Conservation (phyloP, 2,888 invertebrate genomes). For the Antheraea assamensis region DNA sequence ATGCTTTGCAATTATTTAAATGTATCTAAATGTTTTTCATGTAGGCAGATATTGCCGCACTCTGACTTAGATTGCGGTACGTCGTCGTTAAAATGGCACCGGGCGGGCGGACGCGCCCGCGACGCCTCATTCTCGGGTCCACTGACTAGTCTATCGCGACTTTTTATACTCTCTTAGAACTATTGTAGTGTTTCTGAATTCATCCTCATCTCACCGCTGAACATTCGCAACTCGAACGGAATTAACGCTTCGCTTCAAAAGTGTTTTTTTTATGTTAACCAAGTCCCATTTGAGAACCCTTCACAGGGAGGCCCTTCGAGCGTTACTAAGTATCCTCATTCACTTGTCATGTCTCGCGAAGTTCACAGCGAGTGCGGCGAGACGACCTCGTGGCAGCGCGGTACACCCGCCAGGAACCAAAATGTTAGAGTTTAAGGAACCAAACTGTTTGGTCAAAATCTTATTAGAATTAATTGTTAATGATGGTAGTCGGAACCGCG, state of each 20-base stretch:
- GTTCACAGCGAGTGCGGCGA: constrained; percentile 37
- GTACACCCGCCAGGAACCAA: constrained; percentile 12
- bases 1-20: constrained; percentile 95
- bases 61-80: constrained; percentile 55
- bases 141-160: constrained; percentile 74
- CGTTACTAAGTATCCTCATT: constrained; percentile 65
- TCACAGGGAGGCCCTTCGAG: constrained; percentile 50
- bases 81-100: constrained; percentile 49
- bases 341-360: constrained; percentile 56
- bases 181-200: constrained; percentile 64
- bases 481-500: constrained; percentile 21
- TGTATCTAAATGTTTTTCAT: constrained; percentile 83
- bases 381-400: constrained; percentile 29
- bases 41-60: constrained; percentile 70
- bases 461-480: constrained; percentile 8
- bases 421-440: constrained; percentile 24
- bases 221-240: constrained; percentile 46
- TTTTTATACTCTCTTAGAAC: constrained; percentile 75
- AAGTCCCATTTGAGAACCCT: constrained; percentile 25
- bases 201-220: constrained; percentile 56
- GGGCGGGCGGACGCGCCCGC: constrained; percentile 41
- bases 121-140: constrained; percentile 71
- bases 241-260: constrained; percentile 55
- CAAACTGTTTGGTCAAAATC: constrained; percentile 26
- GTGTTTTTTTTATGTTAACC: constrained; percentile 34